Percentiles rank a stretch among this genome's conserved stretches.
Evolutionary conservation across 2,888 invertebrate species (phyloP).

Genomic region (Drosophila phalerata): DNA sequence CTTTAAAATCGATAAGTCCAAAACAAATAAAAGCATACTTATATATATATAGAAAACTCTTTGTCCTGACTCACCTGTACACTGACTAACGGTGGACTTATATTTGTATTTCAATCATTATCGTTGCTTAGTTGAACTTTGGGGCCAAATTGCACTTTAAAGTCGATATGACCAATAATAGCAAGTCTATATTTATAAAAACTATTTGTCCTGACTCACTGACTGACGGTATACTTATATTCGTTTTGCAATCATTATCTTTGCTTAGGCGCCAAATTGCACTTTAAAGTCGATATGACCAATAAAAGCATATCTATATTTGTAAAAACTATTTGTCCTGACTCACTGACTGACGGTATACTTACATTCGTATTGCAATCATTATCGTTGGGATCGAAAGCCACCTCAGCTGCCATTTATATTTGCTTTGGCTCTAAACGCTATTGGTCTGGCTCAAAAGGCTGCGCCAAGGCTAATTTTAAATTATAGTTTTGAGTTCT

Average conservation of each 20-base stretch:
- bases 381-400: constrained; percentile 66
- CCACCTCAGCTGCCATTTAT: constrained; percentile 61
- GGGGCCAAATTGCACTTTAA: no score
- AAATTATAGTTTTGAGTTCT: constrained; percentile 69
- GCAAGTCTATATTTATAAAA: constrained; percentile 49
- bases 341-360: no score
- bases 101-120: constrained; percentile 67
- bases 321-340: no score
- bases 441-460: constrained; percentile 7
- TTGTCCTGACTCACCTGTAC: no score
- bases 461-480: constrained; percentile 62
- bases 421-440: constrained; percentile 44
- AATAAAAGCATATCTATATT: constrained; percentile 68
- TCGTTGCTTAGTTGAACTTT: no score
- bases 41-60: no score
- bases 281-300: not conserved
- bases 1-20: constrained; percentile 53
- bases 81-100: not conserved
- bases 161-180: constrained; percentile 53
- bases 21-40: constrained; percentile 69
- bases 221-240: not conserved
- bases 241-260: constrained; percentile 74
- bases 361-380: constrained; percentile 58
- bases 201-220: no score
- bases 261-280: constrained; percentile 41